These are phyloP conservation scores for Chamaea fasciata DNA, from an alignment of 2,113 vertebrate species.

Conservation along the genomic window DNA sequence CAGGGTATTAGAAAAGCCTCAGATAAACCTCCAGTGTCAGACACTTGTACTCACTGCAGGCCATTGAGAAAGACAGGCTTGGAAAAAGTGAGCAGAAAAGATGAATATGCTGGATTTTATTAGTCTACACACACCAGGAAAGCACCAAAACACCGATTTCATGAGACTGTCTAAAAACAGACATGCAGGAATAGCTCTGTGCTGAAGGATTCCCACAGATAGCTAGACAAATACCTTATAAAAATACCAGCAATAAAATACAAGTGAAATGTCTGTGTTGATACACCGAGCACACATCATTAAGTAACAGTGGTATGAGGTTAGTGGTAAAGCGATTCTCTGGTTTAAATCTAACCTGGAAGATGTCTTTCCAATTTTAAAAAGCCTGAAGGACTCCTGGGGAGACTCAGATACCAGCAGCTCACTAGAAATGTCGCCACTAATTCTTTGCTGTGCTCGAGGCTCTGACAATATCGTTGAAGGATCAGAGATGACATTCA, in stretches of 20 bases:
- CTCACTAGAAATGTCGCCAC: conserved; percentile 11
- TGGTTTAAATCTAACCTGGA: background rate
- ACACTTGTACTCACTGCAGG: background rate
- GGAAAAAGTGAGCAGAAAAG: background rate
- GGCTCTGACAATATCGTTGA: background rate
- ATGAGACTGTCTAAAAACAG: background rate
- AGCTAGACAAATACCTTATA: conserved; percentile 21
- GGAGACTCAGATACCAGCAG: background rate
- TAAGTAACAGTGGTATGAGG: background rate
- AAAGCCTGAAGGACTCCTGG: background rate
- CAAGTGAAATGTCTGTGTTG: background rate
- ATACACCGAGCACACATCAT: background rate
- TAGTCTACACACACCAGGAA: background rate
- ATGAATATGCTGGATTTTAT: background rate
- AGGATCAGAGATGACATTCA: background rate
- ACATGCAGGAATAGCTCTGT: background rate
- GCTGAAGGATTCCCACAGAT: conserved; percentile 17
- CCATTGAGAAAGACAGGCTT: background rate
- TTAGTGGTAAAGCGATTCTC: conserved; percentile 17
- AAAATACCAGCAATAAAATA: conserved; percentile 26
- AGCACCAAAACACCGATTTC: background rate
- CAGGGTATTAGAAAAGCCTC: background rate
- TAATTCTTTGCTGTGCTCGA: background rate
- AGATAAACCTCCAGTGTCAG: background rate
- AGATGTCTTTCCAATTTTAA: background rate